Evolutionary conservation across 2,888 invertebrate species (phyloP), one percentile per base, ranked within the genome.

Genomic region (Hydraecia micacea): DNA sequence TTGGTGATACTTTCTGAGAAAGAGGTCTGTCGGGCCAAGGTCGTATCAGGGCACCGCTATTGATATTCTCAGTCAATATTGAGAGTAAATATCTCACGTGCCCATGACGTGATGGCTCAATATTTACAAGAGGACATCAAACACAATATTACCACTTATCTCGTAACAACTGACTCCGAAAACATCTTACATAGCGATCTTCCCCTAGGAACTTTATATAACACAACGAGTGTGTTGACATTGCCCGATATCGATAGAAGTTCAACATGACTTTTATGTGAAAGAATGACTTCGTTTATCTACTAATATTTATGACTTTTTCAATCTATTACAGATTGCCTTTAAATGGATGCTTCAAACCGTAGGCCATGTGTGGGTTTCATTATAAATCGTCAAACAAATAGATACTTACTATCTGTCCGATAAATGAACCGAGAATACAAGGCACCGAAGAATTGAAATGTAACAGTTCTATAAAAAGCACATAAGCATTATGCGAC

Each of bases 81-180:
- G 91, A 90, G 91, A 93, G 95, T 95, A 94, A 96, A 97, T 94
- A 97, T 95, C 95, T 95, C 96, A 95, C 96, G 95, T 94, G 93
- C 92, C 95, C 91, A 94, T 93, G 70, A 70, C 70, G 94, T 91
- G 94, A 94, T 91, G 91, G 89, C 88, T 92, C 94, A 96, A 97
- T 97, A 97, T 97, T 97, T 94, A 95, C 96, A 90, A 92, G 92
- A 90, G 92, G 90, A 94, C 93, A 94, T 94, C 95, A 95, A 96
- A 95, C 93, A 96, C 93, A 95, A 95, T 96, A 96, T 96, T 94
- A 96, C 95, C 95, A 95, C 95, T 96, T 96, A 96, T 96, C 96
- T 95, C 91, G 91, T 93, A 94, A 95, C 94, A 95, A 95, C 94
- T 93, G 92, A 92, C 92, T 95, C 92, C 91, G 91, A 95, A 95